Conservation (phyloP, 2,113 vertebrate species). For the Spea bombifrons region DNA sequence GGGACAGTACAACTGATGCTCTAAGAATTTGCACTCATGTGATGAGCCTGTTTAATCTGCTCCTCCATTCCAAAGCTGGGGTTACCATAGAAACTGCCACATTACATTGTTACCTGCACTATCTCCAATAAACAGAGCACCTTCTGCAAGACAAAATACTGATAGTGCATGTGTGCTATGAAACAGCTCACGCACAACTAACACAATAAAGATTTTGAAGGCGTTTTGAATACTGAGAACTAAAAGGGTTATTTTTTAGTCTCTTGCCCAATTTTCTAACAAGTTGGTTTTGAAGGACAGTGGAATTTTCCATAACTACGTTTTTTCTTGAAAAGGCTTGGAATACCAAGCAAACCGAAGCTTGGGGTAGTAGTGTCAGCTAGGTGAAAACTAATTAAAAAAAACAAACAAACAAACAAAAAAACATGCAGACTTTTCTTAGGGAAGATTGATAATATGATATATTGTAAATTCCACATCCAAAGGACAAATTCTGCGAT, state of each 20-base stretch:
- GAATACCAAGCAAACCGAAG: background rate
- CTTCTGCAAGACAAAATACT: conserved; percentile 57
- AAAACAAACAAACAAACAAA: too few species aligned
- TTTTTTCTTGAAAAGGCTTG: background rate
- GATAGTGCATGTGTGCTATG: conserved; percentile 23
- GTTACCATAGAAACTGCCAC: conserved; percentile 67
- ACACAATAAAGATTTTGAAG: conserved; percentile 30
- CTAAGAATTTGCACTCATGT: conserved; percentile 60
- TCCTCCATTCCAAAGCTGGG: conserved; percentile 61
- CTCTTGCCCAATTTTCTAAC: conserved; percentile 15
- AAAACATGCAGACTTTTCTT: too few species aligned
- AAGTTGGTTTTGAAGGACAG: conserved; percentile 1
- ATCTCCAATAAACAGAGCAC: conserved; percentile 55
- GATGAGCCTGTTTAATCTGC: conserved; percentile 61
- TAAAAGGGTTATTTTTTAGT: conserved; percentile 34
- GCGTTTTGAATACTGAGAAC: conserved; percentile 11
- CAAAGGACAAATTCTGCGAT: too few species aligned
- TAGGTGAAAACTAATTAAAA: background rate
- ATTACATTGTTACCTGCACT: conserved; percentile 59
- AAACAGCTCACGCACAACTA: conserved; percentile 26
- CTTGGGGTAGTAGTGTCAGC: background rate
- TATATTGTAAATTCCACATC: too few species aligned
- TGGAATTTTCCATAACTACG: background rate
- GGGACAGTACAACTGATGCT: conserved; percentile 48
- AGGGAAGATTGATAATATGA: too few species aligned